A percentile compares a stretch with the other conserved stretches of the same genome.
Conservation (phyloP, 2,888 invertebrate genomes). For the Camponotus fellah region DNA sequence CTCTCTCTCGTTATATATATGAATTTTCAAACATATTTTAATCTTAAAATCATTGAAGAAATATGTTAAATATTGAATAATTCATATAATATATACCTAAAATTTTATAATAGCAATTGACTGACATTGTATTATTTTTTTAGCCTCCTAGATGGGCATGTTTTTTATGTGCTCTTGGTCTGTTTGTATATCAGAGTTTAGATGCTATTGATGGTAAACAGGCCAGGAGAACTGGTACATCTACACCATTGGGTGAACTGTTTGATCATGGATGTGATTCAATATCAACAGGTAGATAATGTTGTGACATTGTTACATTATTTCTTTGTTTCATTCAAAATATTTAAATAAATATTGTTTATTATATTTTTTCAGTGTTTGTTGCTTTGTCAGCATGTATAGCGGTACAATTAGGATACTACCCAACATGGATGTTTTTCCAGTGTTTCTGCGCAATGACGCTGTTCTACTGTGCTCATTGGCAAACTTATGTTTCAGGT, state of each 20-base stretch:
- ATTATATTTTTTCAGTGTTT: conserved; percentile 90
- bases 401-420: conserved; percentile 96
- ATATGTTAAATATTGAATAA: not conserved
- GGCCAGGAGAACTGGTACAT: conserved; percentile 96
- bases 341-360: conserved; percentile 13
- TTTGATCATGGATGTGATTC: conserved; percentile 99
- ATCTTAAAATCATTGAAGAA: not conserved
- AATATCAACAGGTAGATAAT: conserved; percentile 92
- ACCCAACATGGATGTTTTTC: conserved; percentile 98
- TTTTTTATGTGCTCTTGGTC: conserved; percentile 95
- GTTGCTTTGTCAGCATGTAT: conserved; percentile 98
- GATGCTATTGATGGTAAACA: conserved; percentile 99
- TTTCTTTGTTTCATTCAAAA: not conserved
- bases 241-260: conserved; percentile 97
- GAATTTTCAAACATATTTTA: not conserved
- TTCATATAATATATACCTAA: not conserved
- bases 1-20: too few relatives aligned
- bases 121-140: conserved; percentile 63
- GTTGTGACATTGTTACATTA: not conserved
- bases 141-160: conserved; percentile 97
- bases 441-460: conserved; percentile 98
- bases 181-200: conserved; percentile 98
- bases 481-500: conserved; percentile 99
- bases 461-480: conserved; percentile 99
- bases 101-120: not conserved